Percentiles rank a stretch among this genome's conserved stretches.
phyloP scores from a whole-genome alignment of 1,140 invertebrate genomes.

The Drosophila pseudoananassae region DNA sequence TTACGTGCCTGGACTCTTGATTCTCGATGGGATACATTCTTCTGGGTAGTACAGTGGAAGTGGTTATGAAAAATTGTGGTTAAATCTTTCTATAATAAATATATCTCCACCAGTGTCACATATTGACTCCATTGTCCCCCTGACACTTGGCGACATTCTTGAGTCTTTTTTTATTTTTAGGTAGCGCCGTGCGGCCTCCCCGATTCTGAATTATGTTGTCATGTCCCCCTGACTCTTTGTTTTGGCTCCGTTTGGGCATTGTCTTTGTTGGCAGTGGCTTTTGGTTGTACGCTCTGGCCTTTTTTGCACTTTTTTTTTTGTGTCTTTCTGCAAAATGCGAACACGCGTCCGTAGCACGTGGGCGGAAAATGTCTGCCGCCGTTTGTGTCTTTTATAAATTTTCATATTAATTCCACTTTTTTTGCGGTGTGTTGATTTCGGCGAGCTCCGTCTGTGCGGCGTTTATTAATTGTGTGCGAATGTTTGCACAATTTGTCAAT shows the following conservation, averaged over 20 bases:
- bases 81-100: neutral
- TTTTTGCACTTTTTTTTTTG: slow-evolving; percentile 21
- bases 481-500: slow-evolving; percentile 83
- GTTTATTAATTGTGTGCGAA: slow-evolving; percentile 82
- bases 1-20: slow-evolving; percentile 59
- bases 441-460: slow-evolving; percentile 53
- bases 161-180: slow-evolving; percentile 37
- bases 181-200: slow-evolving; percentile 37
- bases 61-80: neutral
- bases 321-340: slow-evolving; percentile 45
- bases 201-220: slow-evolving; percentile 72
- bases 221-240: slow-evolving; percentile 35
- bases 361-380: slow-evolving; percentile 37
- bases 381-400: slow-evolving; percentile 11
- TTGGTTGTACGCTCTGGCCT: too few species aligned
- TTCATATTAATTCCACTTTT: neutral
- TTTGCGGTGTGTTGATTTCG: neutral
- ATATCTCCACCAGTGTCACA: neutral
- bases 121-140: slow-evolving; percentile 12
- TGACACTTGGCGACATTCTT: slow-evolving; percentile 54
- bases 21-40: slow-evolving; percentile 34
- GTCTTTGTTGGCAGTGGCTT: slow-evolving; percentile 37
- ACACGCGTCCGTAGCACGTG: slow-evolving; percentile 59
- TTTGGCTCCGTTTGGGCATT: slow-evolving; percentile 40
- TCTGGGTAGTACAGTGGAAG: slow-evolving; percentile 17